Conservation (phyloP, 2,797 vertebrate species). For the Pitangus sulphuratus region DNA sequence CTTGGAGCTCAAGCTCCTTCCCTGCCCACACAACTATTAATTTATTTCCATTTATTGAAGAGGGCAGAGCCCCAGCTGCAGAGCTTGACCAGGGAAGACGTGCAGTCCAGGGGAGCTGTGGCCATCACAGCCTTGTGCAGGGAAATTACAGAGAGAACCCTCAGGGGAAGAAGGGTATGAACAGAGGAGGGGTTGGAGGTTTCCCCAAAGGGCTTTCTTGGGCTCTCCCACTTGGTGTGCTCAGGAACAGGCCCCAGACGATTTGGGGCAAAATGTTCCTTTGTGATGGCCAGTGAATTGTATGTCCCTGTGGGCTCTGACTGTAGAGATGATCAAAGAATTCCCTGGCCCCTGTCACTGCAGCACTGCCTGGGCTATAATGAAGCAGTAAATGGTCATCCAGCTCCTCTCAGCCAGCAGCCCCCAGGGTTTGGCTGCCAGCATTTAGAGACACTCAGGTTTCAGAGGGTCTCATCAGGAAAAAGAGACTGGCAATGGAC, state of each 20-base stretch:
- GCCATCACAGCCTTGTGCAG: neutral
- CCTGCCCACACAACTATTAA: neutral
- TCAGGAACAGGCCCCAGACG: neutral
- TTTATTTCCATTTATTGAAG: neutral
- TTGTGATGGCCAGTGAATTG: neutral
- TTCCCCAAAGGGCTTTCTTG: neutral
- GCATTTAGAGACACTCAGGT: neutral
- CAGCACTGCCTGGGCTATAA: neutral
- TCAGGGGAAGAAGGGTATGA: neutral
- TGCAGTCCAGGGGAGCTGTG: neutral
- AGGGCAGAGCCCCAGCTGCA: neutral
- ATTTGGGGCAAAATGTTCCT: neutral
- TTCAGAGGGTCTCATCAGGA: neutral
- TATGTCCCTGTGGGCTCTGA: neutral
- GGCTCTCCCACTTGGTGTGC: neutral
- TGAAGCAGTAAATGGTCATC: neutral
- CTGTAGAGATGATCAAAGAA: neutral
- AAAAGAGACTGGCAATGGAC: neutral
- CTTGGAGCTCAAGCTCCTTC: neutral
- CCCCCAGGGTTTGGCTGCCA: neutral
- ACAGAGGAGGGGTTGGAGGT: neutral
- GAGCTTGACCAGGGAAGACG: accelerated
- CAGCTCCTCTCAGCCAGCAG: neutral
- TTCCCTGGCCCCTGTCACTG: neutral
- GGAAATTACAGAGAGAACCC: neutral